Evolutionary conservation across 2,888 invertebrate genomes (phyloP).

Genomic region (Adela reaumurella): DNA sequence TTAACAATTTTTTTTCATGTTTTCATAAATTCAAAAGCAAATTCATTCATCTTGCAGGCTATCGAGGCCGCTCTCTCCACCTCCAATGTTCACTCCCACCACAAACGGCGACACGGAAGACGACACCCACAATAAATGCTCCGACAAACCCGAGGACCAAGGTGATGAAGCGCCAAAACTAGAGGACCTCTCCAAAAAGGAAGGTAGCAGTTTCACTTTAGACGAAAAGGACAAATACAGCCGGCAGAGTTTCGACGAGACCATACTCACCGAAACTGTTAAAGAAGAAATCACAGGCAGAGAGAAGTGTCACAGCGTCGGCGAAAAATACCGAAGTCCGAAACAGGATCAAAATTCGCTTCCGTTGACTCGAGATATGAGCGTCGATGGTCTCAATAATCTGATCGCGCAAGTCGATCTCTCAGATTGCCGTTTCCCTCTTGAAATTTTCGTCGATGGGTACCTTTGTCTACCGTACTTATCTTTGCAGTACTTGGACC

Average conservation of each 20-base stretch:
- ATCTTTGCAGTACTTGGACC: constrained; percentile 90
- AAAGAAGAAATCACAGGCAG: constrained; percentile 32
- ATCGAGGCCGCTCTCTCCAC: constrained; percentile 39
- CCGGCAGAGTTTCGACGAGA: constrained; percentile 43
- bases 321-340: constrained; percentile 44
- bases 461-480: constrained; percentile 94
- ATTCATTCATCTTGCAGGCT: too few relatives aligned
- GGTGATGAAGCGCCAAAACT: constrained; percentile 24
- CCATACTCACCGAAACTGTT: constrained; percentile 29
- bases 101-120: constrained; percentile 22
- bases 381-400: constrained; percentile 58
- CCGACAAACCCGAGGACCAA: constrained; percentile 14
- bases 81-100: constrained; percentile 16
- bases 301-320: constrained; percentile 49
- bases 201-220: constrained; percentile 30
- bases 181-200: constrained; percentile 40
- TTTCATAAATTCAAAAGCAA: too few relatives aligned
- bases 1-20: too few relatives aligned
- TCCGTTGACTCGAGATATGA: constrained; percentile 67
- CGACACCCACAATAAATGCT: constrained; percentile 13
- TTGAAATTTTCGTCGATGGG: constrained; percentile 85
- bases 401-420: constrained; percentile 65
- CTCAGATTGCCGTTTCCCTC: constrained; percentile 81
- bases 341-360: constrained; percentile 50
- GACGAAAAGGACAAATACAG: constrained; percentile 46